phyloP scores from a whole-genome alignment of 2,888 invertebrate genomes.

The Podabrus alpinus region DNA sequence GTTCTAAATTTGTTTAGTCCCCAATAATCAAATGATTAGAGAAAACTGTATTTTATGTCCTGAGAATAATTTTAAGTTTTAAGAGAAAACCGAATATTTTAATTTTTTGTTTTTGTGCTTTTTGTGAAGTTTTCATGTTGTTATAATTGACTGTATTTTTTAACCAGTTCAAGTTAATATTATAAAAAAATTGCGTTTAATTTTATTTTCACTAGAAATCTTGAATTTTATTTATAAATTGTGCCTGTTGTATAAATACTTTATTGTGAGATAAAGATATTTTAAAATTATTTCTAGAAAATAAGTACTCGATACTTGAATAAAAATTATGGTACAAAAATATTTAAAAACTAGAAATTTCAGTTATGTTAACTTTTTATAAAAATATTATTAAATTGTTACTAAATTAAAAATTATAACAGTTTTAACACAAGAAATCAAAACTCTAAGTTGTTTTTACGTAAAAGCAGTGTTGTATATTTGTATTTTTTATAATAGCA shows the following conservation, averaged over 20 bases:
- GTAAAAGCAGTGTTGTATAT: conserved; percentile 9
- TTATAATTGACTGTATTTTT: neutral
- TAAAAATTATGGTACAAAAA: neutral
- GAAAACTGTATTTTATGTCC: neutral
- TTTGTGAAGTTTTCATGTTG: neutral
- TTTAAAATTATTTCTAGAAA: neutral
- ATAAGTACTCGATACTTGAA: neutral
- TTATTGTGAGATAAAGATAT: neutral
- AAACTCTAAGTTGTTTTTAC: neutral
- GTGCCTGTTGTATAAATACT: neutral
- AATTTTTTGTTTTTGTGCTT: neutral
- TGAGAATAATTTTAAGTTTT: neutral
- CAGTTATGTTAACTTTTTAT: conserved; percentile 14
- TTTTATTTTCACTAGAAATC: neutral
- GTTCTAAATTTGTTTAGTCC: neutral
- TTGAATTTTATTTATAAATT: neutral
- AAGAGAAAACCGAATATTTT: neutral
- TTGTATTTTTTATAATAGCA: conserved; percentile 22
- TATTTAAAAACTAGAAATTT: neutral
- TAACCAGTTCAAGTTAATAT: neutral
- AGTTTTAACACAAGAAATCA: neutral
- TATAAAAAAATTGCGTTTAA: neutral
- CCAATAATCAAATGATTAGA: neutral
- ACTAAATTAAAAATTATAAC: neutral
- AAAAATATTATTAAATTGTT: conserved; percentile 14